These are phyloP conservation scores for Drosophila tanythrix DNA, from an alignment of 2,888 invertebrate species.

Conservation along the genomic window DNA sequence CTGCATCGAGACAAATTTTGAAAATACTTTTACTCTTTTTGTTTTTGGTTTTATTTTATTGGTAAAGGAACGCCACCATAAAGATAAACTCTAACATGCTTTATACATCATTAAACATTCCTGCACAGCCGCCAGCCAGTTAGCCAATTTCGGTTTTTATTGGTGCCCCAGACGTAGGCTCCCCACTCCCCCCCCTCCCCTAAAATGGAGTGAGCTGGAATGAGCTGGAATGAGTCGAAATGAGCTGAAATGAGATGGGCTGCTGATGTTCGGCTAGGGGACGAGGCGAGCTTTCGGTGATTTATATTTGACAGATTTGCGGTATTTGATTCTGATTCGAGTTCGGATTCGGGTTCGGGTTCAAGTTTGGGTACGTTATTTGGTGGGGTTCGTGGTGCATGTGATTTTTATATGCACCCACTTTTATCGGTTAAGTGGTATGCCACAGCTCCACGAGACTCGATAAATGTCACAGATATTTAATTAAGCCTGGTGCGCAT, in stretches of 20 bases:
- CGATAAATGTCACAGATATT: slow-evolving; percentile 80
- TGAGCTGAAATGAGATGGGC: slow-evolving; percentile 40
- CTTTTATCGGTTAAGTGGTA: slow-evolving; percentile 73
- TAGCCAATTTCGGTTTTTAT: slow-evolving; percentile 47
- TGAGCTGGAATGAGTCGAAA: slow-evolving; percentile 22
- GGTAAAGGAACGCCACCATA: slow-evolving; percentile 78
- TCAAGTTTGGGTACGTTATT: slow-evolving; percentile 4
- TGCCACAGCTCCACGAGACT: slow-evolving; percentile 74
- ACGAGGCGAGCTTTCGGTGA: slow-evolving; percentile 68
- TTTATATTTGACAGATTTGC: slow-evolving; percentile 75
- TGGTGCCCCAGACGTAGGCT: slow-evolving; percentile 38
- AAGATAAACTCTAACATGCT: slow-evolving; percentile 83
- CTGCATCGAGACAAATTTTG: slow-evolving; percentile 75
- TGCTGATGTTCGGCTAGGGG: slow-evolving; percentile 47
- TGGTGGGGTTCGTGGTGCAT: slow-evolving; percentile 25
- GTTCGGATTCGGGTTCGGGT: slow-evolving; percentile 9
- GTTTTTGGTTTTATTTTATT: slow-evolving; percentile 36
- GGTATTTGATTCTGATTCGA: slow-evolving; percentile 62
- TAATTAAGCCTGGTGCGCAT: slow-evolving; percentile 71
- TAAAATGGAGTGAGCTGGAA: slow-evolving; percentile 9
- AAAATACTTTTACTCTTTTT: slow-evolving; percentile 64
- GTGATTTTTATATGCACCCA: slow-evolving; percentile 53
- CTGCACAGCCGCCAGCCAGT: slow-evolving; percentile 75
- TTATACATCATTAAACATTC: slow-evolving; percentile 83
- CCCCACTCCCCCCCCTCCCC: slow-evolving; percentile 1